Conservation (phyloP, 2,888 invertebrate genomes). For the Chydorus sphaericus region DNA sequence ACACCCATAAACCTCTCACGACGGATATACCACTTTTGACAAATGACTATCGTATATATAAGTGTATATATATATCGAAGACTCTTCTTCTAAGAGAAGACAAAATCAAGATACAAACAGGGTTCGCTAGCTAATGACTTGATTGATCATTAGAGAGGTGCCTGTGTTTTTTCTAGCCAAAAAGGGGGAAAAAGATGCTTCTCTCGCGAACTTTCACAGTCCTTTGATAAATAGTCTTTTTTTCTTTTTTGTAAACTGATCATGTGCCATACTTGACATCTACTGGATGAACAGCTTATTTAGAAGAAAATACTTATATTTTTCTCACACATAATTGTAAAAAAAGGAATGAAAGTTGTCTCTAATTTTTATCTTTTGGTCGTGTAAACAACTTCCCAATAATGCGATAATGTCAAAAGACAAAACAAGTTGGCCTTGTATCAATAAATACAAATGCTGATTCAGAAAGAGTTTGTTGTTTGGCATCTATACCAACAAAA, state of each 20-base stretch:
- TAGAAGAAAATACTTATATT: not conserved
- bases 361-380: not conserved
- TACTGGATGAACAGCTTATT: not conserved
- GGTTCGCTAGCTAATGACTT: not conserved
- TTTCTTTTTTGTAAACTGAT: constrained; percentile 3
- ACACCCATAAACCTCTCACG: constrained; percentile 8
- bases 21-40: not conserved
- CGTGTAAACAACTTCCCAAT: not conserved
- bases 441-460: too few species aligned
- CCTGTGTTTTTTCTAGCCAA: too few species aligned
- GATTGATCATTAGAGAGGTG: constrained; percentile 7
- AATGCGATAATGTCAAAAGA: not conserved
- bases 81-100: too few species aligned
- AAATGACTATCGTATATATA: constrained; percentile 4
- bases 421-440: not conserved
- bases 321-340: not conserved
- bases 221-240: not conserved
- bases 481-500: too few species aligned
- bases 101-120: not conserved
- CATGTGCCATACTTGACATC: constrained; percentile 5
- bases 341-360: not conserved
- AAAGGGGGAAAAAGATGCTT: not conserved
- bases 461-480: too few species aligned
- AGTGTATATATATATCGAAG: not conserved
- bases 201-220: not conserved